These are phyloP conservation scores for Zalophus californianus DNA, from an alignment of 2,797 vertebrate genomes.

Conservation along the genomic window DNA sequence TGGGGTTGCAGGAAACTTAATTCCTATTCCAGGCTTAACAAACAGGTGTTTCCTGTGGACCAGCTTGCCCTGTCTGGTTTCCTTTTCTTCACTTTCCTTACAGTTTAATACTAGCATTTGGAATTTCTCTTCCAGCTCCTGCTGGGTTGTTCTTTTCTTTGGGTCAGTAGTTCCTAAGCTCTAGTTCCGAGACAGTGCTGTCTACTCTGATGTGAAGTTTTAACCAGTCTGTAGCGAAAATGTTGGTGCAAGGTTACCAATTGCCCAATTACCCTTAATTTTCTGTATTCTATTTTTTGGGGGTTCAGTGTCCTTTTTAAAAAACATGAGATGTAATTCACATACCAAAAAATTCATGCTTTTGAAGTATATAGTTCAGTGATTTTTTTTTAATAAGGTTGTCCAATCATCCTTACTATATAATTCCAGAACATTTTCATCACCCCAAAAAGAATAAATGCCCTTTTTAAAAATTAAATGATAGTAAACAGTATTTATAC, in stretches of 20 bases:
- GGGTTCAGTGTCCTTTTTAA: neutral
- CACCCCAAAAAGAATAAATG: neutral
- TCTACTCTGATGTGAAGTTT: neutral
- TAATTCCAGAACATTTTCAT: conserved; percentile 45
- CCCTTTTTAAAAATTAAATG: neutral
- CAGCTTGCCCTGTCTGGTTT: neutral
- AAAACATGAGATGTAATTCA: neutral
- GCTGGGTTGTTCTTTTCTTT: conserved; percentile 2
- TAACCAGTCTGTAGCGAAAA: neutral
- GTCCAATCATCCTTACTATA: neutral
- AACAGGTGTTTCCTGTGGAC: neutral
- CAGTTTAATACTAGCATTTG: neutral
- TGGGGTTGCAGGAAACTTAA: neutral
- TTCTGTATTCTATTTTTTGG: neutral
- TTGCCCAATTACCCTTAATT: conserved; percentile 44
- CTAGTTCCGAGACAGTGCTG: neutral
- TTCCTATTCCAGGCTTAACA: neutral
- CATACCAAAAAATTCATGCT: conserved; percentile 8
- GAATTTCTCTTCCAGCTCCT: neutral
- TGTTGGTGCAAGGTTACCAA: neutral
- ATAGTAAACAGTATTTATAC: conserved; percentile 7
- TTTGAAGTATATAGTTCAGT: neutral
- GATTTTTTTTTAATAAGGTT: neutral
- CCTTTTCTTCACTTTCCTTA: neutral
- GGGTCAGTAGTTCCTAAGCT: neutral